Conservation (phyloP, 1,140 invertebrate species). For the Fragariocoptes setiger region DNA sequence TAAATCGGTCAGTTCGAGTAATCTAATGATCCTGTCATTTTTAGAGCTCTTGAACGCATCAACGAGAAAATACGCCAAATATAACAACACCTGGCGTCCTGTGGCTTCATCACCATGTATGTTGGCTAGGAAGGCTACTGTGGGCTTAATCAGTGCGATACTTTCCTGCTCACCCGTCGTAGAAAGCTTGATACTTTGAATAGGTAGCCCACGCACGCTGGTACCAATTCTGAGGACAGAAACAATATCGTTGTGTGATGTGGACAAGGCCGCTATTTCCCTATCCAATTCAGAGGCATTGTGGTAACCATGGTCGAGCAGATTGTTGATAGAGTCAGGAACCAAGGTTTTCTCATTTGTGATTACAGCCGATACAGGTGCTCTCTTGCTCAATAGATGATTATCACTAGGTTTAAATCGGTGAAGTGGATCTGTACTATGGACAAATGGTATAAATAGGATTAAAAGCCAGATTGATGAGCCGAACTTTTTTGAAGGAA, state of each 20-base stretch:
- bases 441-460: no score
- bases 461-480: no score
- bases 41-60: conserved; percentile 17
- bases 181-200: background rate
- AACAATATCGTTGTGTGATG: background rate
- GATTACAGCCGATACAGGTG: no score
- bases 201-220: background rate
- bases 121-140: conserved; percentile 84
- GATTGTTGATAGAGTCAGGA: background rate
- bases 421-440: no score
- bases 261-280: background rate
- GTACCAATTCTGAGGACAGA: background rate
- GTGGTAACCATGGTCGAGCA: background rate
- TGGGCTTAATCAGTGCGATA: conserved; percentile 29
- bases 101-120: conserved; percentile 94
- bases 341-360: background rate
- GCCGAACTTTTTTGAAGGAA: no score
- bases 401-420: no score
- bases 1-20: conserved; percentile 53
- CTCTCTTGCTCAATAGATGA: no score
- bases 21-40: conserved; percentile 24
- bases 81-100: conserved; percentile 56
- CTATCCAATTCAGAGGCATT: background rate
- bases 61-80: conserved; percentile 52
- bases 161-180: background rate